Percentiles rank a stretch among this genome's conserved stretches.
Conservation (phyloP, 2,888 invertebrate species). For the Archaeoteleia sp. region DNA sequence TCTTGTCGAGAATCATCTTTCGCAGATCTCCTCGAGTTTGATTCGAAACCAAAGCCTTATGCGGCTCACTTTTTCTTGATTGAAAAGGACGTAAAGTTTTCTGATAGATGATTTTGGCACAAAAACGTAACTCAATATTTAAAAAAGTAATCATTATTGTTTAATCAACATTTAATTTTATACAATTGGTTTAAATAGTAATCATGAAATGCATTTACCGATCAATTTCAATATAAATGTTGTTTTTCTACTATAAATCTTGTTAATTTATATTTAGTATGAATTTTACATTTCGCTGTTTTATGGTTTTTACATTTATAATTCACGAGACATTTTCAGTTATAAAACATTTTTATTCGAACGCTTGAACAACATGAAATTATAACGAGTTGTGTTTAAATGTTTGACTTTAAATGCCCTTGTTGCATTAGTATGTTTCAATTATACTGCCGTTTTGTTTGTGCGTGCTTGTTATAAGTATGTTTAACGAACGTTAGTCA, state of each 20-base stretch:
- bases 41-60: constrained; percentile 7
- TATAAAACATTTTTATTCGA: no score
- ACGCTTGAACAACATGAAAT: constrained; percentile 11
- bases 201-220: no score
- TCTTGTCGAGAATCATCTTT: constrained; percentile 30
- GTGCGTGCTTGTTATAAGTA: constrained; percentile 5
- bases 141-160: no score
- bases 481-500: constrained; percentile 12
- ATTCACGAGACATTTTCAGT: neutral
- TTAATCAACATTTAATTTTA: no score
- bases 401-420: constrained; percentile 6
- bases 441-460: constrained; percentile 4
- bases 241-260: no score
- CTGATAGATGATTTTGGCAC: no score
- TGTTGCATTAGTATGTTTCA: constrained; percentile 11
- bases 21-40: constrained; percentile 7
- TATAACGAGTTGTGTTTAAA: constrained; percentile 13
- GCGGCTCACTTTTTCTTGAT: constrained; percentile 6
- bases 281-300: no score
- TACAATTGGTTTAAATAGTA: no score
- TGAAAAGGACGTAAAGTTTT: constrained; percentile 3
- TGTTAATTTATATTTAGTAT: no score
- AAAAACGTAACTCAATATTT: no score
- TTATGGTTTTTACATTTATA: neutral
- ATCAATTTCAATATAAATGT: no score